phyloP scores from a whole-genome alignment of 2,888 invertebrate genomes.

The Tetheella fluctuosa region DNA sequence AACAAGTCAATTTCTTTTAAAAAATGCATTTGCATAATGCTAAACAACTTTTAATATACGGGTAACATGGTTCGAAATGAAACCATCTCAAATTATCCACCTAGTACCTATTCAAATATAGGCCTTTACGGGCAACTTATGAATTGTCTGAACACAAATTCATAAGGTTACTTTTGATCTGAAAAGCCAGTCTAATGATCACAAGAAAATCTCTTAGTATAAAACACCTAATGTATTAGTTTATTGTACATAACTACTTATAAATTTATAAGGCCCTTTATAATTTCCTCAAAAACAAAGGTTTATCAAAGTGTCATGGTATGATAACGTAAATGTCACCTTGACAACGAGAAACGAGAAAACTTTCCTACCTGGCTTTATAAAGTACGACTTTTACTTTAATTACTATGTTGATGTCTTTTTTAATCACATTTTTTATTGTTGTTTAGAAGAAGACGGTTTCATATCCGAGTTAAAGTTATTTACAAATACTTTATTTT shows the following conservation, averaged over 20 bases:
- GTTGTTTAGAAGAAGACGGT: neutral
- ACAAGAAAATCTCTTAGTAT: too few relatives aligned
- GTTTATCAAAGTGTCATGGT: conserved; percentile 60
- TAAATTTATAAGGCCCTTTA: conserved; percentile 3
- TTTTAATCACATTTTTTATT: neutral
- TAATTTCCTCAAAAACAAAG: conserved; percentile 27
- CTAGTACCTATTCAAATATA: too few relatives aligned
- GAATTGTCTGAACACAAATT: too few relatives aligned
- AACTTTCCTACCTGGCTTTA: conserved; percentile 40
- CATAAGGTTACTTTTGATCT: too few relatives aligned
- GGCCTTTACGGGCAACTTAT: too few relatives aligned
- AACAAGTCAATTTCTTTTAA: too few relatives aligned
- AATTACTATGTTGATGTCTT: conserved; percentile 34
- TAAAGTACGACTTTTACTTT: conserved; percentile 47
- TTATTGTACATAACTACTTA: neutral
- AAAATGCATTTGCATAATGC: too few relatives aligned
- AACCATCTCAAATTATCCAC: too few relatives aligned
- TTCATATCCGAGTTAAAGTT: neutral
- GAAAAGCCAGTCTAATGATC: too few relatives aligned
- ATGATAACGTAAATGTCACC: conserved; percentile 51
- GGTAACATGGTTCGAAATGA: too few relatives aligned
- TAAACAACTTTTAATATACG: too few relatives aligned
- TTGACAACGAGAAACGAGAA: conserved; percentile 59
- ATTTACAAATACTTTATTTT: neutral
- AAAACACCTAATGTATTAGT: neutral